Evolutionary conservation across 1,140 invertebrate species (phyloP), one percentile per base, ranked within the genome.

Genomic region (Phortica variegata): DNA sequence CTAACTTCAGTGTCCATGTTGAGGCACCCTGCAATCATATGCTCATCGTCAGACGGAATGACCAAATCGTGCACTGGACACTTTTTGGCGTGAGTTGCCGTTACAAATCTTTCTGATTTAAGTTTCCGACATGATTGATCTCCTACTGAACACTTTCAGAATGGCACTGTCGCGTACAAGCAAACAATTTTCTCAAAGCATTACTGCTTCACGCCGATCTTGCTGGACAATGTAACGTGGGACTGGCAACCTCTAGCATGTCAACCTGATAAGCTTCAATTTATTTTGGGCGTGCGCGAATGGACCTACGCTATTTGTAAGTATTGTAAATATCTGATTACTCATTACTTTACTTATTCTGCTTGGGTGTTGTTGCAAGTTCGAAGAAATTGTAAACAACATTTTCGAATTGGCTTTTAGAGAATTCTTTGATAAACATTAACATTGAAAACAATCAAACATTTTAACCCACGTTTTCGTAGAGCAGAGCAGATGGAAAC

Each of bases 221-320:
- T 49, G 3, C 21, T 21, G 3, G 17, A 6, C 12, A 49, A 51
- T 20, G 16, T 18, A 9, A 55, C 32, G 10, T 73, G 70, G 70
- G 54, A 58, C 15, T 70, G 62, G 69, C 69, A 73, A 13, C 70
- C 70, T 0, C 37, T 73, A 23, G 56, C 52, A 26, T 73, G 70
- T 20, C 50, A 52, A 3, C 61, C 57, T 1, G 58, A 73, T 20
- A 68, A 65, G 33, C 49, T 73, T 0, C 58, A 51, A 5, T 73
- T 73, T 23, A 46, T 52, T 0, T 46, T 73, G 32, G 70, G 60
- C 12, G 61, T 65, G 0, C 52, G 53, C 7, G 70, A 73, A 13
- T 73, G 70, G 70, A 73, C 70, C 19, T 73, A 73, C 47, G 69
- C 69, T 18, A 65, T 68, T 46, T 73, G 70, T 73, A 46, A 70